phyloP scores from a whole-genome alignment of 2,797 vertebrate genomes.

The Acipenser transmontanus region DNA sequence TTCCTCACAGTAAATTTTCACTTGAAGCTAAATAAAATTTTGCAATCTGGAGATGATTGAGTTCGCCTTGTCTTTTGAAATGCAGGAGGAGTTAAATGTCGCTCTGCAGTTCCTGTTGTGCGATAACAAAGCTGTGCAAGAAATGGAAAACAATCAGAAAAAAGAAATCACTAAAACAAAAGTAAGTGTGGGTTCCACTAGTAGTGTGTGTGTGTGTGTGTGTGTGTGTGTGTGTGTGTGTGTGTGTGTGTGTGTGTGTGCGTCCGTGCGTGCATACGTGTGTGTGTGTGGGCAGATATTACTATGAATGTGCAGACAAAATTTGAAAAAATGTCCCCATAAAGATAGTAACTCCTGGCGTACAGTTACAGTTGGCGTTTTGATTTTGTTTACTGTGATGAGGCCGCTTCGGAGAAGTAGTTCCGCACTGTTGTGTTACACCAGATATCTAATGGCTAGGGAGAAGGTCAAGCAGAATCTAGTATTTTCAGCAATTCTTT shows the following conservation, averaged over 20 bases:
- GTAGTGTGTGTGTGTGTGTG: neutral
- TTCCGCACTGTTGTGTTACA: too few relatives aligned
- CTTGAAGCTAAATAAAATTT: too few relatives aligned
- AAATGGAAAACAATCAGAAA: conserved; percentile 5
- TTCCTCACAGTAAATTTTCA: too few relatives aligned
- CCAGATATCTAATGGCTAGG: too few relatives aligned
- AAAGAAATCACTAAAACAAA: conserved; percentile 9
- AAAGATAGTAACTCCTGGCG: too few relatives aligned
- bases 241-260: neutral
- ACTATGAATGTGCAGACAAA: neutral
- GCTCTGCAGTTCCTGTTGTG: conserved; percentile 7
- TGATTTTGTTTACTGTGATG: too few relatives aligned
- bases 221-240: neutral
- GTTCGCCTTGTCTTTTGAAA: neutral
- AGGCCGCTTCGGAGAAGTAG: too few relatives aligned
- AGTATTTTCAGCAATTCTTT: too few relatives aligned
- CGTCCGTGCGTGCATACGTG: neutral
- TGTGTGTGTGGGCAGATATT: neutral
- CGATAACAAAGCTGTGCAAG: conserved; percentile 5
- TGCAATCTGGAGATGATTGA: too few relatives aligned
- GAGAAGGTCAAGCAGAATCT: too few relatives aligned
- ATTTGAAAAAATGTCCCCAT: too few relatives aligned
- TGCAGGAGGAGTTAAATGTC: conserved; percentile 1
- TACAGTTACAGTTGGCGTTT: too few relatives aligned
- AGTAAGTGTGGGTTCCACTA: conserved; percentile 1